Percentiles rank a stretch among this genome's conserved stretches.
Evolutionary conservation across 2,113 vertebrate species (phyloP).

Genomic region (Ailuropoda melanoleuca): DNA sequence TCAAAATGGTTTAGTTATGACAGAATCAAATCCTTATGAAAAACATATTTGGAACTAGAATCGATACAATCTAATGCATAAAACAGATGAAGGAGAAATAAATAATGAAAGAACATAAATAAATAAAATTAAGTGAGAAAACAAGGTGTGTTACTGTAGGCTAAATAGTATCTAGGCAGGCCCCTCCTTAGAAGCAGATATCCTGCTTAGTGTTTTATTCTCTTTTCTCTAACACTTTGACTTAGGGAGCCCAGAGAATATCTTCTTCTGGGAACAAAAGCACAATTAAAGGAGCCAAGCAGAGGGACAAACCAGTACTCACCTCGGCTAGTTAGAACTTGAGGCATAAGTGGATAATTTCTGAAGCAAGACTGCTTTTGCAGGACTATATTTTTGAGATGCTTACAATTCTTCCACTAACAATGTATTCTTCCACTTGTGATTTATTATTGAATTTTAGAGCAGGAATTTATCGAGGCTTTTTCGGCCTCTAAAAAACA

Average conservation of each 20-base stretch:
- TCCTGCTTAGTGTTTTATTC: not conserved
- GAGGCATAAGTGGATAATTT: not conserved
- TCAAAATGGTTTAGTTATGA: conserved; percentile 11
- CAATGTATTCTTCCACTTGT: not conserved
- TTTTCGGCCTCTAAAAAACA: not conserved
- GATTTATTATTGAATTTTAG: conserved; percentile 14
- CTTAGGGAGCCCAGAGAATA: not conserved
- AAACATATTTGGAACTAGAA: not conserved
- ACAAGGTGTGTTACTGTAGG: not conserved
- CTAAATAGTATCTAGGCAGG: conserved; percentile 15
- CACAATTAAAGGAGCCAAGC: not conserved
- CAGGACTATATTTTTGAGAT: not conserved
- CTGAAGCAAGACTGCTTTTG: not conserved
- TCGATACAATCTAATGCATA: not conserved
- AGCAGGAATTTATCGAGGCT: not conserved
- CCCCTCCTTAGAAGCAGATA: not conserved
- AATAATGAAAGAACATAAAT: conserved; percentile 32
- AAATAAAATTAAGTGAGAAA: conserved; percentile 55
- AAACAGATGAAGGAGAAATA: conserved; percentile 11
- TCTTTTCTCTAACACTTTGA: not conserved
- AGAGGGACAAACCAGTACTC: not conserved
- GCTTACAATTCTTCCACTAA: conserved; percentile 31
- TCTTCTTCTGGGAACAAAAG: not conserved
- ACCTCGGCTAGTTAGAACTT: not conserved
- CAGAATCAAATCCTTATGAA: not conserved